Base-by-base conservation (phyloP, 2,113 vertebrate species). In the Collichthys lucidus region DNA sequence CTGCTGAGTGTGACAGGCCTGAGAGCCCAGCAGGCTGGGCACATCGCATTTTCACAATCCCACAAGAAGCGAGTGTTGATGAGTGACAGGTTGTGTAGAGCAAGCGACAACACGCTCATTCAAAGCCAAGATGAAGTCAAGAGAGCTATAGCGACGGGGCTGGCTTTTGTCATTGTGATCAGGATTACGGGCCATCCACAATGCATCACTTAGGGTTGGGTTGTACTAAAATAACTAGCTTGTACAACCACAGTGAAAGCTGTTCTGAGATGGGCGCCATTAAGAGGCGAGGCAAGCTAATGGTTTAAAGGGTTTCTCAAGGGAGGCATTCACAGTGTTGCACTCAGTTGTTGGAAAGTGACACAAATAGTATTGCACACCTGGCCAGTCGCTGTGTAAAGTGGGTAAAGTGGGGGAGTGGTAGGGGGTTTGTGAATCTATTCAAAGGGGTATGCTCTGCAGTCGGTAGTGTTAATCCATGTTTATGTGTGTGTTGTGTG, bases 1-100 rank as follows among this genome's bases (percentile, higher is more conserved):
- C 79, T 77, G 79, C 81, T 71, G 63, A 74, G 20, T 55, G 42
- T 86, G 92, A 90, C 89, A 89, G 69, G 83, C 76, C 88, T 90
- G 83, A 91, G 89, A 88, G 88, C 75, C 47, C 82, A 86, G 81
- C 83, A 86, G 73, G 60, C 72, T 11, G 57, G 62, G 72, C 79
- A 81, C 82, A 79, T 86, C 61, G 60, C 78, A 77, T 83, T 85
- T 67, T 88, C 56, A 63, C 79, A 80, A 80, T 57, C 73, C 83
- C 74, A 92, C 77, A 73, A 87, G 70, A 35, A 72, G 77, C 70
- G 15, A 83, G 76, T 16, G n/a, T 70, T 77, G 73, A 86, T 75
- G 86, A 85, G 74, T 82, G 88, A 88, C 82, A 89, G 80, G 65
- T 46, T 87, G 81, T 73, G 81, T 83, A 64, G 81, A 84, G 62